Percentiles rank a stretch among this genome's conserved stretches.
These are phyloP conservation scores for Odobenus rosmarus DNA, from an alignment of 2,113 vertebrate species.

Conservation along the genomic window DNA sequence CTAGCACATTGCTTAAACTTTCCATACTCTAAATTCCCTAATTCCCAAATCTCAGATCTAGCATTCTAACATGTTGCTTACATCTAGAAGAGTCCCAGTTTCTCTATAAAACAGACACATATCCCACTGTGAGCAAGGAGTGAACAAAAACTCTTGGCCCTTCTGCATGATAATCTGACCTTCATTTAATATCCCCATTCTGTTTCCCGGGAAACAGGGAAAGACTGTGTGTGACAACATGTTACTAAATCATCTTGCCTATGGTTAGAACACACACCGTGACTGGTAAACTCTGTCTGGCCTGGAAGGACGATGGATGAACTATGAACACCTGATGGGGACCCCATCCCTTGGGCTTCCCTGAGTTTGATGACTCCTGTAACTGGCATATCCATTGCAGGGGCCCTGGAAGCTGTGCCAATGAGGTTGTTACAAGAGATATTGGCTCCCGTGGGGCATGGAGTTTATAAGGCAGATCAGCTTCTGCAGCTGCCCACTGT, in stretches of 20 bases:
- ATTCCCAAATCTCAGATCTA: not conserved
- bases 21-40: not conserved
- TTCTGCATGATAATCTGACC: not conserved
- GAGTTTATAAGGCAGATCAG: not conserved
- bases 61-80: not conserved
- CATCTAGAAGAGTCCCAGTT: not conserved
- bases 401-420: not conserved
- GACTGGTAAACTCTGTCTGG: not conserved
- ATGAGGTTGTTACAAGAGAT: not conserved
- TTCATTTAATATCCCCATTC: constrained; percentile 40
- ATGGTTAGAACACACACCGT: not conserved
- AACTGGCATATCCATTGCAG: not conserved
- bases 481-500: not conserved
- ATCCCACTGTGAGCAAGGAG: not conserved
- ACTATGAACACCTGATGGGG: not conserved
- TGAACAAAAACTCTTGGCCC: not conserved
- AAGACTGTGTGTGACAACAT: not conserved
- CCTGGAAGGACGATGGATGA: not conserved
- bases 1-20: not conserved
- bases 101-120: constrained; percentile 10
- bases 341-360: not conserved
- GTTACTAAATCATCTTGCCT: not conserved
- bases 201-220: constrained; percentile 48
- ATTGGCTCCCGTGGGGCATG: not conserved
- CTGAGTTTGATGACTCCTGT: not conserved